A percentile compares a stretch with the other conserved stretches of the same genome.
phyloP scores from a whole-genome alignment of 2,113 vertebrate species.

The Murina feae region DNA sequence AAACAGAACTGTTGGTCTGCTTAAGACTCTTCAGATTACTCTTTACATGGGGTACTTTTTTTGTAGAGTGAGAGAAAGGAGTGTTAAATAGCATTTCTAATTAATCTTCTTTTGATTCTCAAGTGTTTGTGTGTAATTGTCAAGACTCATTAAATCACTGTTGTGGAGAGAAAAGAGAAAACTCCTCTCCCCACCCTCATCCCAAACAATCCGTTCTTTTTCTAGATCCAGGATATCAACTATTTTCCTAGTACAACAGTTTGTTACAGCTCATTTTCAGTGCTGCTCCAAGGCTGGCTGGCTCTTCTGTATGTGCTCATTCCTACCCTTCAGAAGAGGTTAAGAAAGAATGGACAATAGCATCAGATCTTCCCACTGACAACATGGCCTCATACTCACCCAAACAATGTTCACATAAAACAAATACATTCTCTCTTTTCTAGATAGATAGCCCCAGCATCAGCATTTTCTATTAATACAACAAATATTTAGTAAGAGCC shows the following conservation, averaged over 20 bases:
- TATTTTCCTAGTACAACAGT: neutral
- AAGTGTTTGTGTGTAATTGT: conserved; percentile 67
- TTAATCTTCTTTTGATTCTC: conserved; percentile 71
- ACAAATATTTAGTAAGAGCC: neutral
- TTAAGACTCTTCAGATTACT: conserved; percentile 54
- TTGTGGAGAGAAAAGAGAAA: conserved; percentile 2
- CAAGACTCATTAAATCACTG: conserved; percentile 58
- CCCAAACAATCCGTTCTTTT: neutral
- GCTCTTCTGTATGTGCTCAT: neutral
- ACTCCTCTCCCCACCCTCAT: neutral
- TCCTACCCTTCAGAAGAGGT: neutral
- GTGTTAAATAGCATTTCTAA: conserved; percentile 66
- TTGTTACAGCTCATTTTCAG: neutral
- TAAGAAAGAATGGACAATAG: neutral
- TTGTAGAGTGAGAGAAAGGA: conserved; percentile 39
- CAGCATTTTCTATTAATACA: neutral
- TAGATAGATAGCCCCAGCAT: neutral
- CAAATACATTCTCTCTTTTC: neutral
- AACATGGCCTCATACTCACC: neutral
- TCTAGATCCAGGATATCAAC: neutral
- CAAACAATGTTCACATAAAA: neutral
- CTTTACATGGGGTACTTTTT: conserved; percentile 28
- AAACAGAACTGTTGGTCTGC: conserved; percentile 59
- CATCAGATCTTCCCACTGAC: neutral
- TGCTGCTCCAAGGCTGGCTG: neutral